These are phyloP conservation scores for Gonocerus acuteangulatus DNA, from an alignment of 2,888 invertebrate genomes.

Conservation along the genomic window DNA sequence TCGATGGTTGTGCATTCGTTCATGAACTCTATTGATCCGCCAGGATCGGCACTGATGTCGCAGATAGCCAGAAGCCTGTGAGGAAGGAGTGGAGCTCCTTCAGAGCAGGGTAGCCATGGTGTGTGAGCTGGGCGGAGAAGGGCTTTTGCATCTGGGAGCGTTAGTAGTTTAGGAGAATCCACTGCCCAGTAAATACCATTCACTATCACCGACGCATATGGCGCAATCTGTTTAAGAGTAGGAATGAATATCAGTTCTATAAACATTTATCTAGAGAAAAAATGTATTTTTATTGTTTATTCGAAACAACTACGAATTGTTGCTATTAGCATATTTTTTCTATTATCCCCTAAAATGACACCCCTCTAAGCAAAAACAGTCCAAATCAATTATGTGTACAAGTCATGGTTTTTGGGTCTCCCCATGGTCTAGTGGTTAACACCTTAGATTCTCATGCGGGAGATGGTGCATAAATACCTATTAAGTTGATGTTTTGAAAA, in stretches of 20 bases:
- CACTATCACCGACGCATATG: conserved; percentile 91
- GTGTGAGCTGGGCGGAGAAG: conserved; percentile 79
- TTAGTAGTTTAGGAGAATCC: conserved; percentile 88
- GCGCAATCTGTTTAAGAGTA: conserved; percentile 66
- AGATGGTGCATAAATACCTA: too few relatives aligned
- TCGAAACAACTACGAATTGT: background rate
- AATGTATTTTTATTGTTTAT: background rate
- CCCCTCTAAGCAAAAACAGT: too few relatives aligned
- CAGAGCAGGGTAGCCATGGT: conserved; percentile 86
- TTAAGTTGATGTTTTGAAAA: too few relatives aligned
- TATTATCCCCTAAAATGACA: too few relatives aligned
- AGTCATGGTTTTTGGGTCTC: too few relatives aligned
- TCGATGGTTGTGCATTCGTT: conserved; percentile 99
- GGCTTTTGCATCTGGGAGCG: conserved; percentile 96
- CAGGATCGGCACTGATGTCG: conserved; percentile 98
- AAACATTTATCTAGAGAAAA: background rate
- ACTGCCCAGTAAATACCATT: conserved; percentile 99
- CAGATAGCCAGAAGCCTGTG: conserved; percentile 91
- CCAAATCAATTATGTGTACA: too few relatives aligned
- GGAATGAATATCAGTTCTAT: too few relatives aligned
- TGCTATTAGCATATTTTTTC: too few relatives aligned
- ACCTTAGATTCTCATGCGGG: too few relatives aligned
- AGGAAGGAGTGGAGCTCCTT: conserved; percentile 74
- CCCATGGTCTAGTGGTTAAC: too few relatives aligned
- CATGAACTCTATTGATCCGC: conserved; percentile 98